phyloP scores from a whole-genome alignment of 1,140 invertebrate genomes.

The Nasonia giraulti region DNA sequence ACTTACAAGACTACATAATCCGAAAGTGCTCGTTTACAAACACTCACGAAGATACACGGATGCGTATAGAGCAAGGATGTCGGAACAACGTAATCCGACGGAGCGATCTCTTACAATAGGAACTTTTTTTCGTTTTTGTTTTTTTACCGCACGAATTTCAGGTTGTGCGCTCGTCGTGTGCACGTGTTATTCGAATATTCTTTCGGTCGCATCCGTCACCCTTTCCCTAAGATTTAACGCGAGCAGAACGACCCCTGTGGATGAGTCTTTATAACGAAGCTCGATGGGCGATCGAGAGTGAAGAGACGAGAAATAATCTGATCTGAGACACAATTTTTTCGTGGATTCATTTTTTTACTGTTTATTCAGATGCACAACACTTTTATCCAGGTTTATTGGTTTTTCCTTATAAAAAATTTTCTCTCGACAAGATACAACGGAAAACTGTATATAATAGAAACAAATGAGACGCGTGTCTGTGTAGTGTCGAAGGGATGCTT shows the following conservation, averaged over 20 bases:
- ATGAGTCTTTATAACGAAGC: constrained; percentile 2
- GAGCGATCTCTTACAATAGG: constrained; percentile 35
- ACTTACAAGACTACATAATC: constrained; percentile 40
- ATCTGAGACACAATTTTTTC: constrained; percentile 1
- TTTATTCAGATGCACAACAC: constrained; percentile 1
- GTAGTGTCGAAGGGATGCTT: neutral
- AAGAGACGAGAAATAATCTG: constrained; percentile 1
- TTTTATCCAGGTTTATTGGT: neutral
- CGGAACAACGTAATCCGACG: constrained; percentile 7
- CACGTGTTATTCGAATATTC: neutral
- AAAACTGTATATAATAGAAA: constrained; percentile 24
- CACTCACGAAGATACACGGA: constrained; percentile 32
- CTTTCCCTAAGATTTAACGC: constrained; percentile 43
- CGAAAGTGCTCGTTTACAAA: constrained; percentile 44
- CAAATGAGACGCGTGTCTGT: neutral
- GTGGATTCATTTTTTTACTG: neutral
- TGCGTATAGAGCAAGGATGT: constrained; percentile 16
- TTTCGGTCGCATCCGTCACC: constrained; percentile 47
- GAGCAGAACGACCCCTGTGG: constrained; percentile 12
- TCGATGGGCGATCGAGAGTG: neutral
- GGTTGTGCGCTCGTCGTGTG: neutral
- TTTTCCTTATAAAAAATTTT: neutral
- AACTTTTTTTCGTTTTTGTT: constrained; percentile 30
- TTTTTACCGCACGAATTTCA: neutral
- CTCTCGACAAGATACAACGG: neutral